phyloP scores from a whole-genome alignment of 2,888 invertebrate genomes.

The Noctua pronuba region DNA sequence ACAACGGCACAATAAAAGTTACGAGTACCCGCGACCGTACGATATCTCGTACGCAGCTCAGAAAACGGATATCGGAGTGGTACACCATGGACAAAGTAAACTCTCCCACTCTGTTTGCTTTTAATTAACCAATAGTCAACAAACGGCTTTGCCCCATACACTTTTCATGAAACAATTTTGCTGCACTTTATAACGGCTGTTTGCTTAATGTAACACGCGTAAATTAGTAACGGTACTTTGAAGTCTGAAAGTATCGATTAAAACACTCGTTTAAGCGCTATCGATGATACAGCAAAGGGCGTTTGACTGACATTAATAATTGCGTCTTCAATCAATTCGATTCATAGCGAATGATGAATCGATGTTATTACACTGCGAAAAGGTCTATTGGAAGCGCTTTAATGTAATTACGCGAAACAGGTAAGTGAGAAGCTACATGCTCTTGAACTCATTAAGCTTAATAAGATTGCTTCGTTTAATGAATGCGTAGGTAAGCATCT shows the following conservation, averaged over 20 bases:
- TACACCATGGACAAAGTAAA: slow-evolving; percentile 81
- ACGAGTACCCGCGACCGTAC: slow-evolving; percentile 49
- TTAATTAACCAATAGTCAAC: slow-evolving; percentile 88
- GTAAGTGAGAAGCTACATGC: slow-evolving; percentile 55
- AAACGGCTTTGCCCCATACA: slow-evolving; percentile 82
- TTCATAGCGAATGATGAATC: slow-evolving; percentile 72
- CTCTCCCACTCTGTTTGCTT: slow-evolving; percentile 84
- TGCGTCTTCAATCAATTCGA: slow-evolving; percentile 72
- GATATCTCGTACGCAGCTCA: slow-evolving; percentile 63
- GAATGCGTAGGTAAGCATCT: slow-evolving; percentile 54
- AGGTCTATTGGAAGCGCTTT: slow-evolving; percentile 68
- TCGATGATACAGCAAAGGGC: slow-evolving; percentile 65
- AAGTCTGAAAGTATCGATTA: slow-evolving; percentile 63
- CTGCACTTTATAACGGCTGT: slow-evolving; percentile 81
- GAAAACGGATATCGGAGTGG: slow-evolving; percentile 72
- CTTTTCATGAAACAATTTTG: slow-evolving; percentile 87
- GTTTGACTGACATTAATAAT: slow-evolving; percentile 71
- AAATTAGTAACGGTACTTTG: slow-evolving; percentile 63
- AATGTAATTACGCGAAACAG: slow-evolving; percentile 67
- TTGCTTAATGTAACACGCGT: slow-evolving; percentile 70
- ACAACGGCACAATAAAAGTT: slow-evolving; percentile 60
- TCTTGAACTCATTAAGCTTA: slow-evolving; percentile 64
- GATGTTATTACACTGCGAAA: slow-evolving; percentile 67
- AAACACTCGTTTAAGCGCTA: slow-evolving; percentile 58
- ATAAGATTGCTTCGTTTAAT: slow-evolving; percentile 64